phyloP scores from a whole-genome alignment of 2,797 vertebrate species.

The Otolemur crassicaudatus region DNA sequence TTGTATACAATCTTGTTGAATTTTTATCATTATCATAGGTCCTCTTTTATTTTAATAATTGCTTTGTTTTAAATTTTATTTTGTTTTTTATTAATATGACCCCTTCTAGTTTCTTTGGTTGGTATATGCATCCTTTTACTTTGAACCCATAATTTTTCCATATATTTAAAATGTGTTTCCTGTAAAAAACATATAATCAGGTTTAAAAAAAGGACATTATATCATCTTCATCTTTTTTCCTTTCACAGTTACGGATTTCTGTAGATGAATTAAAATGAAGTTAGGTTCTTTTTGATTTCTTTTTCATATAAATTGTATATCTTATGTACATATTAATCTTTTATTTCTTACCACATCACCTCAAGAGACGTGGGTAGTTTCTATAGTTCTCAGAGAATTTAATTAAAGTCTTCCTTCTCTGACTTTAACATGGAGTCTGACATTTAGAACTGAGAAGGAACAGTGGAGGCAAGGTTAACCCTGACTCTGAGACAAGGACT shows the following conservation, averaged over 20 bases:
- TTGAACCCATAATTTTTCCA: neutral
- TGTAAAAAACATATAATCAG: neutral
- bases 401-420: neutral
- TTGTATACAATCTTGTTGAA: neutral
- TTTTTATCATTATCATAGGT: neutral
- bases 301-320: neutral
- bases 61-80: neutral
- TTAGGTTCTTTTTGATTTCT: neutral
- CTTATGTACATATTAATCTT: neutral
- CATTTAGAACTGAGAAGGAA: neutral
- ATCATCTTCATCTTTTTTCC: slow-evolving; percentile 6
- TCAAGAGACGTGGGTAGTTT: neutral
- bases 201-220: neutral
- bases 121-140: neutral
- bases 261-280: neutral
- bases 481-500: too few species aligned
- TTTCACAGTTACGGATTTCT: neutral
- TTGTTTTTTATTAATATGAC: neutral
- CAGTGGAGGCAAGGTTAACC: neutral
- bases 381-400: neutral
- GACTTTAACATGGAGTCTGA: neutral
- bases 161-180: neutral
- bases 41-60: neutral
- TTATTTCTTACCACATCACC: neutral
- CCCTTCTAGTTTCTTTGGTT: slow-evolving; percentile 7